Conservation (phyloP, 2,797 vertebrate species). For the Odontamblyopus lacepedii region DNA sequence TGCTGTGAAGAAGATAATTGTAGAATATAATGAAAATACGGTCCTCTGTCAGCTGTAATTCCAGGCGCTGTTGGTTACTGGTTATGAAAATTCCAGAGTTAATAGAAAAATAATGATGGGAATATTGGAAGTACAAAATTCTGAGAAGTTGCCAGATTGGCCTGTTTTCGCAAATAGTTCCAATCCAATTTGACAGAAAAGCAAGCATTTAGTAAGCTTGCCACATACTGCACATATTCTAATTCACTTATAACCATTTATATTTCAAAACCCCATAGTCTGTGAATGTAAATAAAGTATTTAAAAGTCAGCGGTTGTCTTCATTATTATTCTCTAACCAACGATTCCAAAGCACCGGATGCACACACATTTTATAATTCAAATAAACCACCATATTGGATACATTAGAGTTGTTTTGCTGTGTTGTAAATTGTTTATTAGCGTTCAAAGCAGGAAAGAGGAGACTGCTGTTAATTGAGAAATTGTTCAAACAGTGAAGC, state of each 20-base stretch:
- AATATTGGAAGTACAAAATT: background rate
- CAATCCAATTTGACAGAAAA: background rate
- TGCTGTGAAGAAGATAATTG: background rate
- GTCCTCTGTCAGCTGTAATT: background rate
- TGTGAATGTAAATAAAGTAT: background rate
- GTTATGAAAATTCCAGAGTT: background rate
- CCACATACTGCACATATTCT: background rate
- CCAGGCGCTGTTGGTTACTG: background rate
- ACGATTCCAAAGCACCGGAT: background rate
- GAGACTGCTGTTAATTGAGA: slow-evolving; percentile 7
- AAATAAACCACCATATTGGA: background rate
- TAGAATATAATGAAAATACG: background rate
- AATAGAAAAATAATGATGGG: background rate
- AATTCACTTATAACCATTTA: background rate
- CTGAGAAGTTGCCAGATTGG: background rate
- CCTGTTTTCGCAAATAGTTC: background rate
- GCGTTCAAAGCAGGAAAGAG: background rate
- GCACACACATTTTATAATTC: background rate
- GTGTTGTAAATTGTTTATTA: slow-evolving; percentile 14
- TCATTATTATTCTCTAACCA: slow-evolving; percentile 5
- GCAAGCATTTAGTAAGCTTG: background rate
- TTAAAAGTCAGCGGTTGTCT: slow-evolving; percentile 1
- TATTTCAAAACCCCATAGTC: background rate
- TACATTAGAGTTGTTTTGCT: slow-evolving; percentile 2
- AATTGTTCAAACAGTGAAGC: slow-evolving; percentile 9